These are phyloP conservation scores for Pachyseris speciosa DNA, from an alignment of 64 coral and sea anemone species.

Conservation along the genomic window DNA sequence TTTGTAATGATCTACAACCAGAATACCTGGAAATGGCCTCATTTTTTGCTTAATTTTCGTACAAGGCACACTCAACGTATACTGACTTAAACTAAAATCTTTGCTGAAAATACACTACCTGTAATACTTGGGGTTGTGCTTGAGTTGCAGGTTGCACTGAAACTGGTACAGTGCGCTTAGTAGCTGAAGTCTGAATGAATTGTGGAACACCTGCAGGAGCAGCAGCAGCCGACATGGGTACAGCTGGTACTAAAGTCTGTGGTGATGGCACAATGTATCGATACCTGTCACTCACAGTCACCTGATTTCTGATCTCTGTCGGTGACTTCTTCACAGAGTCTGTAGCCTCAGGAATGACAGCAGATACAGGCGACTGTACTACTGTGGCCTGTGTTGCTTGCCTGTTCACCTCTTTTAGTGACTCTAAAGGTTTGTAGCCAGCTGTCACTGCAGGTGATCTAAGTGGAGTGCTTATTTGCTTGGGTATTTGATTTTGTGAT, in stretches of 20 bases:
- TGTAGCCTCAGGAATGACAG: conserved; percentile 51
- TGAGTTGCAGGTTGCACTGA: background rate
- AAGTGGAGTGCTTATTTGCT: conserved; percentile 27
- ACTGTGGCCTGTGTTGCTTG: conserved; percentile 64
- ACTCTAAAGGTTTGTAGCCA: conserved; percentile 88
- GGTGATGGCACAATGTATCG: conserved; percentile 77
- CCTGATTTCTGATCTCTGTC: conserved; percentile 69
- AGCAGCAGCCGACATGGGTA: background rate
- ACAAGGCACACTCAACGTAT: too few species aligned
- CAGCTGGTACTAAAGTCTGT: conserved; percentile 5
- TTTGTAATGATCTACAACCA: too few species aligned
- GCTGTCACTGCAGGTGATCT: background rate
- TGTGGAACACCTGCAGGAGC: background rate
- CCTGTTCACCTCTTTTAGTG: conserved; percentile 80
- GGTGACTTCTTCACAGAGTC: background rate
- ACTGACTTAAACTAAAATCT: too few species aligned
- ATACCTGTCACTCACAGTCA: conserved; percentile 81
- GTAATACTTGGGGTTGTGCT: background rate
- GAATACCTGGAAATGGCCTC: too few species aligned
- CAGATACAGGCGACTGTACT: conserved; percentile 70
- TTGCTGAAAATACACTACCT: background rate
- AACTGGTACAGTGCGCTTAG: background rate
- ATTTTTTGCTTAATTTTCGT: too few species aligned
- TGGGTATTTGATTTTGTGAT: conserved; percentile 32
- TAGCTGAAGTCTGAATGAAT: conserved; percentile 20